Base-by-base conservation (phyloP, 64 coral and sea anemone species). In the Montipora cactus region DNA sequence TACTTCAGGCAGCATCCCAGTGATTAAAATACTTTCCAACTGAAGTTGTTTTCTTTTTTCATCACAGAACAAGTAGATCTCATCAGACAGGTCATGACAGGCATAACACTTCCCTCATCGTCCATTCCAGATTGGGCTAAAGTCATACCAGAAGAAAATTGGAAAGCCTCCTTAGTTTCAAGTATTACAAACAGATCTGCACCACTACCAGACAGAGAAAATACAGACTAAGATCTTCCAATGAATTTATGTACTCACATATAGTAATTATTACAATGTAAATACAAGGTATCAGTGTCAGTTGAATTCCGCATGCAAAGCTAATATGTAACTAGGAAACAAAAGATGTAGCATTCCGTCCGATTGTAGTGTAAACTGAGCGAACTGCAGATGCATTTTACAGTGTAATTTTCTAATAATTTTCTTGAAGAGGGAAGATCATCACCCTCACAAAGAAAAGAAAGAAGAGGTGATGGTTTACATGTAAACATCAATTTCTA, bases 101-200 rank as follows among this genome's bases (percentile, higher is more conserved):
- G 89, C 20, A 94, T 99, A 37, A 87, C 92, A 44, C 90, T 99
- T 48, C 98, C 98, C 18, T 89, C 71, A 23, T 96, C 98, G 76
- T 88, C 98, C 44, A 92, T 96, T 11, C 98, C 98, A 58, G 98
- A 99, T 20, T 99, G 98, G 98, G 98, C 98, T 23, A 96, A 90
- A 66, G 89, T 94, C 8, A 72, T 99, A n/a, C 98, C 98, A 75
- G 98, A 99, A 76, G 98, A 99, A 13, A 99, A 90, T 44, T 99
- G 98, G 98, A 99, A 96, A 81, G 81, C 88, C 13, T 96, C 98
- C 22, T 80, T 99, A 10, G 91, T 96, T 4, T 85, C 95, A 44
- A 97, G 90, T 89, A 81, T 97, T 48, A 46, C 87, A 81, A 95
- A 91, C 53, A 94, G 90, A 95, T 73, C 93, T 62, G 4, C 15